Percentiles rank a stretch among this genome's conserved stretches.
Evolutionary conservation across 2,113 vertebrate genomes (phyloP).

Genomic region (Henicopernis longicauda): DNA sequence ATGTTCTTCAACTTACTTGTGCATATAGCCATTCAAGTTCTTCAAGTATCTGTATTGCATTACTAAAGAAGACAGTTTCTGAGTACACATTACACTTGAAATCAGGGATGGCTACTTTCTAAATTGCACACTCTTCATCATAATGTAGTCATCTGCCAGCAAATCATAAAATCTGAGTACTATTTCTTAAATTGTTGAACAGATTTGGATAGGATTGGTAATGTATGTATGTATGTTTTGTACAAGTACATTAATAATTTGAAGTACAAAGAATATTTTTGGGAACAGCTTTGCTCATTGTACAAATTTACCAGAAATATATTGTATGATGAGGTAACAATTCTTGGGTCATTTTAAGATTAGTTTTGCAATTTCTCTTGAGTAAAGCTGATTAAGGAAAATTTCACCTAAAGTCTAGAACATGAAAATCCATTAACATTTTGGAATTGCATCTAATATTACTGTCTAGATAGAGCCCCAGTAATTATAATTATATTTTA

Average conservation of each 20-base stretch:
- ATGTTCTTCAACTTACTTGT: background rate
- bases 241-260: background rate
- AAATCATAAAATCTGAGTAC: background rate
- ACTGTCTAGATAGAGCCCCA: background rate
- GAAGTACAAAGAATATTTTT: background rate
- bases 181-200: background rate
- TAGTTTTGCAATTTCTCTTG: background rate
- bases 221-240: background rate
- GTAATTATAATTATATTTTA: background rate
- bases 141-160: background rate
- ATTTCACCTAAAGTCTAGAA: background rate
- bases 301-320: background rate
- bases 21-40: background rate
- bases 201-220: background rate
- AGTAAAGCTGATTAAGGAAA: background rate
- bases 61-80: background rate
- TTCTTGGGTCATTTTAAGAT: background rate
- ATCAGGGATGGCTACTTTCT: background rate
- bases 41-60: background rate
- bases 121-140: background rate
- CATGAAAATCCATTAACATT: background rate
- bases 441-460: background rate
- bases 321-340: background rate
- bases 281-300: background rate
- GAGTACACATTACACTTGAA: background rate